Percentiles rank a stretch among this genome's conserved stretches.
Evolutionary conservation across 2,888 invertebrate genomes (phyloP).

Genomic region (Trichopoda pennipes): DNA sequence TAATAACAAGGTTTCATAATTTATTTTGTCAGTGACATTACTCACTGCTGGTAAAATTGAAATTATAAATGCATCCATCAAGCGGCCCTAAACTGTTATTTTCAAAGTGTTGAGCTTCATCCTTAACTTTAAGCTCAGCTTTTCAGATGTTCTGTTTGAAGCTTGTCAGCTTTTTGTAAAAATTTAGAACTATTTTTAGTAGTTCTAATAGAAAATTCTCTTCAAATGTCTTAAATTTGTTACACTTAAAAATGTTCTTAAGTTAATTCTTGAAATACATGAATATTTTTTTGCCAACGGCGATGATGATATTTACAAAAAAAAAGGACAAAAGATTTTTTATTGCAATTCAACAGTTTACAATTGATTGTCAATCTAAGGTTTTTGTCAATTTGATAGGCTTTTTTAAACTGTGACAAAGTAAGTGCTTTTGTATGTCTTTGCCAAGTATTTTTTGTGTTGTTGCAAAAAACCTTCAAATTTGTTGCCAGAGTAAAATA

Average conservation of each 20-base stretch:
- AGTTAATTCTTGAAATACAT: background rate
- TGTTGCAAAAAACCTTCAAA: background rate
- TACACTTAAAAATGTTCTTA: background rate
- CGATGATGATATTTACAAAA: slow-evolving; percentile 2
- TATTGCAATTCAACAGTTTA: slow-evolving; percentile 61
- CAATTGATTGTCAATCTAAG: slow-evolving; percentile 35
- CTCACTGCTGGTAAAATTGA: no score
- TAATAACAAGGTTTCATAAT: no score
- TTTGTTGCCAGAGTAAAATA: background rate
- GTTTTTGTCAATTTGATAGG: slow-evolving; percentile 21
- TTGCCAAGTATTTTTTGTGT: slow-evolving; percentile 43
- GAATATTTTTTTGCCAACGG: background rate
- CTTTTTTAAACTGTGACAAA: slow-evolving; percentile 28
- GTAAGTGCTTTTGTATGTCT: slow-evolving; percentile 29
- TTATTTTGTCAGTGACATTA: no score
- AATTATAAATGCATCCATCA: no score
- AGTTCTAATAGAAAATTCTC: no score
- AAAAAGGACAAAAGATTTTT: slow-evolving; percentile 20
- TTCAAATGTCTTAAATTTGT: background rate
- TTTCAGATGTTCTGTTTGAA: no score
- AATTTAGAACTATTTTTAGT: no score
- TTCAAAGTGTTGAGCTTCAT: no score
- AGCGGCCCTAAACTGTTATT: no score
- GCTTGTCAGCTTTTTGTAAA: no score
- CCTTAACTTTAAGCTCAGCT: no score